Conservation (phyloP, 1,140 invertebrate species). For the Macrobrachium nipponense region DNA sequence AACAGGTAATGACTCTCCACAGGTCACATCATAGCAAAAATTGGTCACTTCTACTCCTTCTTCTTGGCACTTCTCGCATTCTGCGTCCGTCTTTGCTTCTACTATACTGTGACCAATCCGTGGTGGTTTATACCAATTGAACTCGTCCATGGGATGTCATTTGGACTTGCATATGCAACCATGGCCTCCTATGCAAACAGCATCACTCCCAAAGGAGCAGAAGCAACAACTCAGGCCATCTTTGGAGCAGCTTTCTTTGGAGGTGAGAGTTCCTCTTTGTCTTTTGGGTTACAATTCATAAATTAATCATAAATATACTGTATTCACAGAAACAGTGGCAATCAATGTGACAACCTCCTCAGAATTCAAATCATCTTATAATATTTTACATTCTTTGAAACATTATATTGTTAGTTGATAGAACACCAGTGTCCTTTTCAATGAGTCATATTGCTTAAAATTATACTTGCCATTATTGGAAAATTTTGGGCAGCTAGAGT, state of each 20-base stretch:
- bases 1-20: background rate
- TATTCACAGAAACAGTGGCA: background rate
- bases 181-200: slow-evolving; percentile 44
- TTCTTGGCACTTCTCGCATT: slow-evolving; percentile 32
- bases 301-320: no score
- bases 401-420: no score
- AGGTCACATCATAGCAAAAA: slow-evolving; percentile 43
- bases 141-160: slow-evolving; percentile 51
- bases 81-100: slow-evolving; percentile 38
- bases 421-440: no score
- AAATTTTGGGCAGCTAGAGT: no score
- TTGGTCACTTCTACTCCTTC: slow-evolving; percentile 36
- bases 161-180: slow-evolving; percentile 36
- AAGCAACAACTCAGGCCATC: slow-evolving; percentile 39
- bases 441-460: no score
- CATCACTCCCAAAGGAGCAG: slow-evolving; percentile 40
- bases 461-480: no score
- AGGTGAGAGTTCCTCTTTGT: slow-evolving; percentile 9
- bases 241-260: slow-evolving; percentile 47
- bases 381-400: no score
- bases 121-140: slow-evolving; percentile 52
- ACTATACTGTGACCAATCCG: slow-evolving; percentile 38
- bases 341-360: background rate
- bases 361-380: background rate
- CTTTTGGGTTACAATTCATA: no score